A percentile compares a stretch with the other conserved stretches of the same genome.
These are phyloP conservation scores for Hypotaenidia okinawae DNA, from an alignment of 2,797 vertebrate species.

Conservation along the genomic window DNA sequence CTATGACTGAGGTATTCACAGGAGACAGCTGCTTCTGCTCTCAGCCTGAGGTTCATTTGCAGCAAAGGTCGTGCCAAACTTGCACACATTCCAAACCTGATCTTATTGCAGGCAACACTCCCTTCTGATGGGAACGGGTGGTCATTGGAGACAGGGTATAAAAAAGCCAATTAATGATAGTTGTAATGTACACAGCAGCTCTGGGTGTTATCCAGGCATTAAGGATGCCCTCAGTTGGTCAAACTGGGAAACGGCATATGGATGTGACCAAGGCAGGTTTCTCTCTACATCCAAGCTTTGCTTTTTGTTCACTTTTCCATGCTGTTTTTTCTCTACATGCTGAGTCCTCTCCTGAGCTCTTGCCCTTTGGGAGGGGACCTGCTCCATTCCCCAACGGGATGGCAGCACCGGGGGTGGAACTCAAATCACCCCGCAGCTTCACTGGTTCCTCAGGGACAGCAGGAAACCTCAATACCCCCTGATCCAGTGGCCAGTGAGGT, in stretches of 20 bases:
- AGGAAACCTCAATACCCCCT: neutral
- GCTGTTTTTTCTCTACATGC: neutral
- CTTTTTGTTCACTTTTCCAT: neutral
- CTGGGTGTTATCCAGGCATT: neutral
- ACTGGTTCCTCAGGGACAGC: neutral
- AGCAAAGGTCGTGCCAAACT: neutral
- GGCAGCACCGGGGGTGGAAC: neutral
- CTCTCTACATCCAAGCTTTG: neutral
- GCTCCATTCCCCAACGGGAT: neutral
- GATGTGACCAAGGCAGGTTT: neutral
- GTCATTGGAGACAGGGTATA: fast-evolving
- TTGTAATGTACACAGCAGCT: neutral
- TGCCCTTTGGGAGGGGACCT: neutral
- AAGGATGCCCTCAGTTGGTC: slow-evolving; percentile 6
- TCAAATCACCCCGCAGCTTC: neutral
- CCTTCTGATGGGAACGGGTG: neutral
- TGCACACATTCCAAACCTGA: neutral
- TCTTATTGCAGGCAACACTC: neutral
- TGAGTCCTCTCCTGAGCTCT: neutral
- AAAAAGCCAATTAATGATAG: neutral
- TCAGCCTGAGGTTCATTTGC: neutral
- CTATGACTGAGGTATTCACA: neutral
- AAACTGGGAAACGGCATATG: neutral
- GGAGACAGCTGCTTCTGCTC: neutral
- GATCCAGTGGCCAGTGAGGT: neutral